phyloP scores from a whole-genome alignment of 2,888 invertebrate species.

The Himalopsyche anomala region DNA sequence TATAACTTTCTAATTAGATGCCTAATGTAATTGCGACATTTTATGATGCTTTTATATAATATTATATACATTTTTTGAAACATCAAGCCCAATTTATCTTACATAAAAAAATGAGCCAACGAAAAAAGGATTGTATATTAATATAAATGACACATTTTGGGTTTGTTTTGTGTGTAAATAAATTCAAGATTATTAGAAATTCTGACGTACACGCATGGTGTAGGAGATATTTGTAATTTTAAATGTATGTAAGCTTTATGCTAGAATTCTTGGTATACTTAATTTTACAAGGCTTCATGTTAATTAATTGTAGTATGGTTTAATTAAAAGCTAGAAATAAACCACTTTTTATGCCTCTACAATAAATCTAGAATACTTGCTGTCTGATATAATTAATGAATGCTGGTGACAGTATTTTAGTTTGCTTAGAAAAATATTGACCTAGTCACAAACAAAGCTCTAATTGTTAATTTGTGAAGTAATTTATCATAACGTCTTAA shows the following conservation, averaged over 20 bases:
- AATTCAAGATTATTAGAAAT: constrained; percentile 13
- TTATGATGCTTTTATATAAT: too few relatives aligned
- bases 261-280: background rate
- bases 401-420: background rate
- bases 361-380: background rate
- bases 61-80: background rate
- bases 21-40: too few relatives aligned
- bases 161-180: background rate
- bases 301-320: background rate
- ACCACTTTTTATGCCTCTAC: background rate
- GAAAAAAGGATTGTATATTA: background rate
- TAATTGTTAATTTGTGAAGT: too few relatives aligned
- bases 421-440: background rate
- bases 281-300: background rate
- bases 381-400: background rate
- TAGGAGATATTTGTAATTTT: background rate
- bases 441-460: too few relatives aligned
- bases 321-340: background rate
- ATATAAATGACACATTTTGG: constrained; percentile 17
- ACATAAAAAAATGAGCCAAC: background rate
- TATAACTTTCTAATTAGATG: too few relatives aligned
- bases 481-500: too few relatives aligned
- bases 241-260: background rate
- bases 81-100: background rate
- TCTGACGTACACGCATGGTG: background rate